These are phyloP conservation scores for Melipona quadrifasciata DNA, from an alignment of 1,140 invertebrate species.

Conservation along the genomic window DNA sequence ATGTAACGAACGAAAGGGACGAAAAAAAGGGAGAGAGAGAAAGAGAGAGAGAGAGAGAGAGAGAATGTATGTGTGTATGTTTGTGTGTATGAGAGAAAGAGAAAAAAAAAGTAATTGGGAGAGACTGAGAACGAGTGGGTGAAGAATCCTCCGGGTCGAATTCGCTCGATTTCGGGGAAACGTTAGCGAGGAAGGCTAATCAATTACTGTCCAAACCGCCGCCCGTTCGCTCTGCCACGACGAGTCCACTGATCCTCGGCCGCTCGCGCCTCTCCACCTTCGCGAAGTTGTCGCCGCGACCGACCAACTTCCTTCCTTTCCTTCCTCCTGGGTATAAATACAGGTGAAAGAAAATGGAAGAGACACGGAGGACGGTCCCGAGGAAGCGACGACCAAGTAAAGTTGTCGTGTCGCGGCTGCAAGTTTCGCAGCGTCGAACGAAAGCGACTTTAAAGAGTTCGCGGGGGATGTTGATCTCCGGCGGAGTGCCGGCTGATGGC, in stretches of 20 bases:
- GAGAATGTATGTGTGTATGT: neutral
- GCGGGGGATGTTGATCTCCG: constrained; percentile 46
- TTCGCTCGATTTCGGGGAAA: constrained; percentile 12
- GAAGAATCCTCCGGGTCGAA: neutral
- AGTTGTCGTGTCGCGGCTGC: constrained; percentile 30
- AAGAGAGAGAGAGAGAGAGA: neutral
- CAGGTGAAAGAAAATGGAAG: neutral
- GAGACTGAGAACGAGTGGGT: too few species aligned
- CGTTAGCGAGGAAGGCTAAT: constrained; percentile 30
- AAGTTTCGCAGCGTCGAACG: constrained; percentile 39
- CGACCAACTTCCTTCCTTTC: neutral
- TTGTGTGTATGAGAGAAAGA: too few species aligned
- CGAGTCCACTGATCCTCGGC: neutral
- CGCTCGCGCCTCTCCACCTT: too few species aligned
- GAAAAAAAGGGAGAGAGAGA: neutral
- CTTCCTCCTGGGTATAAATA: constrained; percentile 9
- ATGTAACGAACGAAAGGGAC: constrained; percentile 54
- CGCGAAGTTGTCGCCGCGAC: neutral
- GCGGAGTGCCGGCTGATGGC: constrained; percentile 6
- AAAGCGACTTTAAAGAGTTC: constrained; percentile 54
- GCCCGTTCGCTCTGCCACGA: constrained; percentile 21
- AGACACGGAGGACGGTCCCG: neutral
- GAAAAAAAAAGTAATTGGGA: too few species aligned
- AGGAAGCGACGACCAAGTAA: neutral
- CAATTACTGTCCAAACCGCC: constrained; percentile 48